Percentiles rank a stretch among this genome's conserved stretches.
Evolutionary conservation across 1,140 invertebrate species (phyloP).

Genomic region (Oryzaephilus surinamensis): DNA sequence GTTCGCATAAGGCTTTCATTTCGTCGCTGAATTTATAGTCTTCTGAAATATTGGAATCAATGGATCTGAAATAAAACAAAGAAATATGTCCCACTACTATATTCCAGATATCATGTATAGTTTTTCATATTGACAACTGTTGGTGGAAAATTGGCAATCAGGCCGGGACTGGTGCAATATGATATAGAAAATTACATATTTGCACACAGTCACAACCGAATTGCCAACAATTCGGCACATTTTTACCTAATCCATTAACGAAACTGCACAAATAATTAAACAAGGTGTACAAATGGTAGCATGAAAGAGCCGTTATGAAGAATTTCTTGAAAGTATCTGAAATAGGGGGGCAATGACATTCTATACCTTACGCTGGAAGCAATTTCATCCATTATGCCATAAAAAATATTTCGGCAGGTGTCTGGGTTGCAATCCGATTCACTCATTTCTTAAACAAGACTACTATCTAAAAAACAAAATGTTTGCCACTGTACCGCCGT

Average conservation of each 20-base stretch:
- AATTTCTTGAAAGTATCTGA: constrained; percentile 21
- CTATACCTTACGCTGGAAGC: constrained; percentile 18
- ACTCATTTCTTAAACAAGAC: no score
- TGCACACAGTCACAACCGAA: constrained; percentile 22
- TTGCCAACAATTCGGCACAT: constrained; percentile 2
- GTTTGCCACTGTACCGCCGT: no score
- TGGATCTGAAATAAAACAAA: no score
- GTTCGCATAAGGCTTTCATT: no score
- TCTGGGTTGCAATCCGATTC: no score
- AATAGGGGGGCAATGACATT: constrained; percentile 22
- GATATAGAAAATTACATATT: constrained; percentile 20
- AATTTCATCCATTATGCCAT: constrained; percentile 16
- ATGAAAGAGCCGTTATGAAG: constrained; percentile 21
- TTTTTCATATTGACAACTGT: no score
- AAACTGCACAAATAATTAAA: constrained; percentile 3
- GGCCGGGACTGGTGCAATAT: constrained; percentile 32
- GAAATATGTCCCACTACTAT: no score
- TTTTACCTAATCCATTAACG: not conserved
- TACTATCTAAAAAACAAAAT: no score
- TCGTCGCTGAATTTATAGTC: no score
- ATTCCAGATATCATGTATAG: no score
- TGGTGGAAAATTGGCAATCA: constrained; percentile 13
- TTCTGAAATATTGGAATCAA: no score
- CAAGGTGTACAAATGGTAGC: constrained; percentile 16
- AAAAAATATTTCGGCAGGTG: no score